A percentile compares a stretch with the other conserved stretches of the same genome.
Conservation (phyloP, 2,888 invertebrate species). For the Theretra japonica region DNA sequence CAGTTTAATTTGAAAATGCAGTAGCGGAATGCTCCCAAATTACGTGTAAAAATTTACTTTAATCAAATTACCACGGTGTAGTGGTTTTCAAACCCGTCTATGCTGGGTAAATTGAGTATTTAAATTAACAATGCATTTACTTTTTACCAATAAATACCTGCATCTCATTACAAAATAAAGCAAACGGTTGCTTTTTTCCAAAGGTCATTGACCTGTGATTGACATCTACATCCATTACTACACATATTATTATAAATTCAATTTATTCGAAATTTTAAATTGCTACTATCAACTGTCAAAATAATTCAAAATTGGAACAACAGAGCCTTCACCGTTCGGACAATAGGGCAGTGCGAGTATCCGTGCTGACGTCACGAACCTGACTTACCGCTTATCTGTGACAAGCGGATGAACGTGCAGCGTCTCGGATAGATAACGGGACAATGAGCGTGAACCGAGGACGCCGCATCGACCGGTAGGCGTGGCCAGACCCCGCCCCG, state of each 20-base stretch:
- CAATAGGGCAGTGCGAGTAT: conserved; percentile 15
- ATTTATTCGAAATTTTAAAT: background rate
- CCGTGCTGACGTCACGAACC: conserved; percentile 58
- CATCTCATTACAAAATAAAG: background rate
- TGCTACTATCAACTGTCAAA: background rate
- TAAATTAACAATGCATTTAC: background rate
- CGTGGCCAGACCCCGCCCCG: conserved; percentile 79
- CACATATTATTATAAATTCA: background rate
- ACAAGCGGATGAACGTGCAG: conserved; percentile 75
- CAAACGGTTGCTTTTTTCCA: background rate
- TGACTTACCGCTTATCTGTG: conserved; percentile 70
- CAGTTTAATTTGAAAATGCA: background rate
- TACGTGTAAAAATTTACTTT: background rate
- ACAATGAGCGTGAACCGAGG: conserved; percentile 68
- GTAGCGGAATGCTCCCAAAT: background rate
- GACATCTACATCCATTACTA: background rate
- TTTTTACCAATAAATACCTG: background rate
- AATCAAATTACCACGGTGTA: background rate
- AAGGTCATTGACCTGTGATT: background rate
- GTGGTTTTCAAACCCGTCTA: background rate
- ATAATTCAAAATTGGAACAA: background rate
- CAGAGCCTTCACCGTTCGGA: background rate
- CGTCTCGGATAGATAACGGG: conserved; percentile 80
- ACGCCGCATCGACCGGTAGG: conserved; percentile 80
- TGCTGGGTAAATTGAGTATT: background rate